Evolutionary conservation across 2,113 vertebrate genomes (phyloP).

Genomic region (Solea solea): DNA sequence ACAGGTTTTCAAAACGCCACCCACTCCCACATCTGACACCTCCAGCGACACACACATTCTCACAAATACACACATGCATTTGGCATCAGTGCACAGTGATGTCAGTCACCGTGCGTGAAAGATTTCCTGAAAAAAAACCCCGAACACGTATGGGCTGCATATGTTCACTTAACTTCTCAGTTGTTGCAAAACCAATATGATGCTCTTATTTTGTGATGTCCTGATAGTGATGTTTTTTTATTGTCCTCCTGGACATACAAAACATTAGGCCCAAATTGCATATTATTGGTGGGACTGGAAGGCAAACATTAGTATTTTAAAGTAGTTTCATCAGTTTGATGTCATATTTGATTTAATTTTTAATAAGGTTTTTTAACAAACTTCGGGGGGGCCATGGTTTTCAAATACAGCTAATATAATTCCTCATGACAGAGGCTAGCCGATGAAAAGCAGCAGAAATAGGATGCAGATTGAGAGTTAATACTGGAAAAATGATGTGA

Average conservation of each 20-base stretch:
- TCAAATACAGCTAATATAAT: too few species aligned
- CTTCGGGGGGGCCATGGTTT: too few species aligned
- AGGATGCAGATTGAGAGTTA: slow-evolving; percentile 29
- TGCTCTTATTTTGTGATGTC: too few species aligned
- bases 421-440: slow-evolving; percentile 41
- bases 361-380: too few species aligned
- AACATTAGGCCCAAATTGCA: not conserved
- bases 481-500: slow-evolving; percentile 54
- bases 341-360: too few species aligned
- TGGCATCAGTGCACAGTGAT: slow-evolving; percentile 16
- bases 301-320: not conserved
- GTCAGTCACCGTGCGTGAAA: not conserved
- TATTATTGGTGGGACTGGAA: not conserved
- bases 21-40: slow-evolving; percentile 45
- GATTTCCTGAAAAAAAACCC: slow-evolving; percentile 9
- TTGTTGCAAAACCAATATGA: slow-evolving; percentile 4
- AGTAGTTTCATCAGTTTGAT: not conserved
- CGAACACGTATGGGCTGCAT: slow-evolving; percentile 20
- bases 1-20: slow-evolving; percentile 52
- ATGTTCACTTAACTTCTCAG: slow-evolving; percentile 15
- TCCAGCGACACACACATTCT: slow-evolving; percentile 11
- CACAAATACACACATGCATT: not conserved
- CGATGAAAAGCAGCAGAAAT: slow-evolving; percentile 41
- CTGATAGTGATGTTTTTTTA: slow-evolving; percentile 18
- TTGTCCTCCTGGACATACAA: not conserved